Conservation (phyloP, 2,888 invertebrate species). For the Ectemnius lituratus region DNA sequence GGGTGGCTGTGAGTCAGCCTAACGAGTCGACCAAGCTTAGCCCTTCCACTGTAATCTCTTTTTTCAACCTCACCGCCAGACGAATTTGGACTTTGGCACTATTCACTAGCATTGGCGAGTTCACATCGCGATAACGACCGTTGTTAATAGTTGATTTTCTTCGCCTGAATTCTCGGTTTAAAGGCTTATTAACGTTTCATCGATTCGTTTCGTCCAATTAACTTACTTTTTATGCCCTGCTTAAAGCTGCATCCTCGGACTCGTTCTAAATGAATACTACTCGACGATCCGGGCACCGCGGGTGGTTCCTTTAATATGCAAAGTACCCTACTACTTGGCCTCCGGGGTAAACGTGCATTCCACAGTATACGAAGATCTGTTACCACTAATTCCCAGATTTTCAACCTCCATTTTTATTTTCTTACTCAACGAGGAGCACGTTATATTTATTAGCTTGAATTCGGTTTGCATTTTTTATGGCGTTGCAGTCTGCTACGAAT, state of each 20-base stretch:
- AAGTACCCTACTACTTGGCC: slow-evolving; percentile 59
- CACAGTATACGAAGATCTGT: slow-evolving; percentile 44
- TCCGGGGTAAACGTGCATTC: slow-evolving; percentile 37
- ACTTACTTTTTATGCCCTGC: slow-evolving; percentile 36
- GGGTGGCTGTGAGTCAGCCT: slow-evolving; percentile 28
- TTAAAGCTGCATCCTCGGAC: slow-evolving; percentile 34
- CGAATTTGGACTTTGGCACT: slow-evolving; percentile 40
- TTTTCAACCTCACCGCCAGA: slow-evolving; percentile 31
- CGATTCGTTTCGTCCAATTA: slow-evolving; percentile 68
- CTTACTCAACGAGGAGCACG: too few species aligned
- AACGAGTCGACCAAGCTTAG: slow-evolving; percentile 10
- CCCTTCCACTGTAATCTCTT: slow-evolving; percentile 18
- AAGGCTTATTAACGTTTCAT: slow-evolving; percentile 47
- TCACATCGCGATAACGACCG: too few species aligned
- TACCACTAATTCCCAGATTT: slow-evolving; percentile 6
- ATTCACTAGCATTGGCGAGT: background rate
- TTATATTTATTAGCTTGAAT: slow-evolving; percentile 21
- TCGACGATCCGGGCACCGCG: slow-evolving; percentile 47
- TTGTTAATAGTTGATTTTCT: too few species aligned
- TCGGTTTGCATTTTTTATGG: slow-evolving; percentile 33
- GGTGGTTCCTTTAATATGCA: slow-evolving; percentile 71
- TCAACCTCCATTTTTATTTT: too few species aligned
- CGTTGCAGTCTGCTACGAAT: slow-evolving; percentile 40
- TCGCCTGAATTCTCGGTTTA: background rate
- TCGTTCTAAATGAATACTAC: slow-evolving; percentile 45